A percentile compares a stretch with the other conserved stretches of the same genome.
Conservation (phyloP, 2,888 invertebrate species). For the Strigamia crassipes region DNA sequence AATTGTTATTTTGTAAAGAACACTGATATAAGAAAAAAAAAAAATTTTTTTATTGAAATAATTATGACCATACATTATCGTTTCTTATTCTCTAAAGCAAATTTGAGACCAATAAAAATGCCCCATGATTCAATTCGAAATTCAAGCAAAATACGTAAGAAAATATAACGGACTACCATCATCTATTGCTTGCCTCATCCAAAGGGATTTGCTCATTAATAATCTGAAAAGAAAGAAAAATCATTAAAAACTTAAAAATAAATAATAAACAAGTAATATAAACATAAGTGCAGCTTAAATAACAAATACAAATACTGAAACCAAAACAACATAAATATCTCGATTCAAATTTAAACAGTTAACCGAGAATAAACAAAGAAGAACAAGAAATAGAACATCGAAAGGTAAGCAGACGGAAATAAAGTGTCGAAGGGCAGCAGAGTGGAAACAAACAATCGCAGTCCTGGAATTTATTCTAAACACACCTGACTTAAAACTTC, state of each 20-base stretch:
- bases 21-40: not conserved
- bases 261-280: not conserved
- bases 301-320: not conserved
- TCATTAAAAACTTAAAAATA: not conserved
- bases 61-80: no score
- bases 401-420: not conserved
- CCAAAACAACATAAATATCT: not conserved
- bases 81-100: no score
- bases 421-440: not conserved
- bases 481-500: constrained; percentile 80
- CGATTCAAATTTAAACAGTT: no score
- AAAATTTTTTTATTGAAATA: not conserved
- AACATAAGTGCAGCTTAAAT: not conserved
- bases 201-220: constrained; percentile 31
- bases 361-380: no score
- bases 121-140: no score
- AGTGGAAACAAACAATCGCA: not conserved
- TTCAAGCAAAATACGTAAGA: no score
- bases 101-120: no score
- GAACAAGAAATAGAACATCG: not conserved
- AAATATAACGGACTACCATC: not conserved
- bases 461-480: constrained; percentile 1
- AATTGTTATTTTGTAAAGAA: not conserved
- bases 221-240: not conserved
- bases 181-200: constrained; percentile 24